These are phyloP conservation scores for Aptenodytes forsteri DNA, from an alignment of 2,113 vertebrate species.

Conservation along the genomic window DNA sequence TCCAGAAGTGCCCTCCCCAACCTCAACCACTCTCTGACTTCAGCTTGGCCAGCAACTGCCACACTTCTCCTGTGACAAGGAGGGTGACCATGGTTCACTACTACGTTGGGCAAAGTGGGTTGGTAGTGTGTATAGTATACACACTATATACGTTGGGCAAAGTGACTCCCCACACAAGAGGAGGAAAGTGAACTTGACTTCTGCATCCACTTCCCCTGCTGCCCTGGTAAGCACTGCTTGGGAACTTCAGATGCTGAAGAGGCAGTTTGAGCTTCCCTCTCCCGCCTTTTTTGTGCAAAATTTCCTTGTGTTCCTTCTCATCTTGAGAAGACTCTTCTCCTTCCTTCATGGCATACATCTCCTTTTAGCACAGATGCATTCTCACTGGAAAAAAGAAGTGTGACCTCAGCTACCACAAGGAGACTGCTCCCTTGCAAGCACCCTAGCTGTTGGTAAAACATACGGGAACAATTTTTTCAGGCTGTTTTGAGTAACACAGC, in stretches of 20 bases:
- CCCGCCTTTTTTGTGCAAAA: background rate
- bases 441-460: background rate
- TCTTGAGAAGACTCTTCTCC: background rate
- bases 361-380: background rate
- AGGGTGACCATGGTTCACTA: accelerated
- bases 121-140: too few species aligned
- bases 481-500: background rate
- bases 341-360: background rate
- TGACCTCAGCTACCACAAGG: background rate
- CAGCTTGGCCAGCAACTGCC: background rate
- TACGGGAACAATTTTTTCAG: background rate
- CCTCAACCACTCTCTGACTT: background rate
- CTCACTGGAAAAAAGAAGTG: background rate
- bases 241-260: background rate
- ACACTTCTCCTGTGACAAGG: background rate
- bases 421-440: background rate
- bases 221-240: background rate
- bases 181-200: background rate
- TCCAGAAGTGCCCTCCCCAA: background rate
- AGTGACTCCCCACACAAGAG: accelerated
- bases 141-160: accelerated
- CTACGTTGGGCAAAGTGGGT: too few species aligned
- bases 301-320: background rate
- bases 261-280: background rate
- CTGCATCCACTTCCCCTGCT: background rate